Evolutionary conservation across 2,113 vertebrate species (phyloP), one percentile per base, ranked within the genome.

Genomic region (Spizaetus ornatus): DNA sequence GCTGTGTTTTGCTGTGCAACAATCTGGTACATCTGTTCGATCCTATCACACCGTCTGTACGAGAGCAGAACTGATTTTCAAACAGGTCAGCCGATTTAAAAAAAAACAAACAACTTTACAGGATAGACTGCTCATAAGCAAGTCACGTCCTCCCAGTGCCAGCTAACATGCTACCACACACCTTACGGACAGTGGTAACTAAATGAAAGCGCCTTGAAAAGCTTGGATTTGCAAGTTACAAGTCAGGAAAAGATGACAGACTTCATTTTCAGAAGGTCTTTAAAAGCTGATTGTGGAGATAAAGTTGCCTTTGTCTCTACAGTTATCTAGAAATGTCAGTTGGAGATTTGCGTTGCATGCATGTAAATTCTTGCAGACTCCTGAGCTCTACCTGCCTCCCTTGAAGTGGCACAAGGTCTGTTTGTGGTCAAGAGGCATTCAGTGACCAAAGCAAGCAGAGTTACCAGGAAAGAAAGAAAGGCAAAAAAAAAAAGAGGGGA

Each of bases 11-110:
- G 82, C 82, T 86, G 58, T 31, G 61, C 11, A 1, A 82, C 63
- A 69, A 84, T 94, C 91, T 90, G 34, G 52, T 95, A 50, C 62
- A 91, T 96, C 91, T 95, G 62, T 80, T 80, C 3, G 47, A 94
- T 97, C 47, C 45, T 78, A 96, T 95, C 96, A 58, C 78, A 80
- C 74, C 23, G 78, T 94, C 77, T 70, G 47, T 53, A 88, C 2
- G 3, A 81, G 56, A 72, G 61, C 47, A 95, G 63, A 79, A 93
- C 34, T 72, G 55, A 88, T 96, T 93, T 91, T 69, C 91, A 92
- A 87, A 72, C 52, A 94, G 93, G 88, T 94, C 66, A 95, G 80
- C 38, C 62, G 45, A 80, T 91, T 58, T 40, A 3, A 22, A 32
- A 63, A 45, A 48, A 32, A 26, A 31, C 40, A 18, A 34, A 34